A percentile compares a stretch with the other conserved stretches of the same genome.
phyloP scores from a whole-genome alignment of 2,797 vertebrate species.

The Enteromius trimaculatus region DNA sequence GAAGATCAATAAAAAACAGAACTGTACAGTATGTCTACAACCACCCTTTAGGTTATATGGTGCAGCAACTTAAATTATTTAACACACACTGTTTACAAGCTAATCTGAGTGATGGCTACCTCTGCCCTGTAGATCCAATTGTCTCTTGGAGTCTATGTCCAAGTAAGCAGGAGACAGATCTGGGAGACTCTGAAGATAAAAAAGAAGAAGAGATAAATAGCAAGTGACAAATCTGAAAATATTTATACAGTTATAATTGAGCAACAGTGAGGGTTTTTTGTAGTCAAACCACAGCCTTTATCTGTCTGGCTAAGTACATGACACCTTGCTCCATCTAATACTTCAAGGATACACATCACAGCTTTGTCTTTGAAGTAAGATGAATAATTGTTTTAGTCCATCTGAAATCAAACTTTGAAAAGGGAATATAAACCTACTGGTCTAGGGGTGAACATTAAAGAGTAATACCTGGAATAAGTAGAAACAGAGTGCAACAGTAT shows the following conservation, averaged over 20 bases:
- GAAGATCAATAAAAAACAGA: conserved; percentile 1
- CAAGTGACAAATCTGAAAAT: conserved; percentile 27
- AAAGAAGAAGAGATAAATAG: conserved; percentile 30
- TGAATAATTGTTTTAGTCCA: background rate
- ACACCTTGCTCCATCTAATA: background rate
- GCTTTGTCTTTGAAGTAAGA: background rate
- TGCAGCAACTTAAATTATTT: background rate
- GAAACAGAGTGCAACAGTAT: background rate
- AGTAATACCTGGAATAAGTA: background rate
- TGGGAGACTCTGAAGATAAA: conserved; percentile 77
- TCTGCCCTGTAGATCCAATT: conserved; percentile 85
- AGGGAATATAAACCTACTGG: background rate
- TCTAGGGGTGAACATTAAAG: background rate
- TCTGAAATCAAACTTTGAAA: background rate
- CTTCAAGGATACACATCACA: background rate
- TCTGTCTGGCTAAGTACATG: background rate
- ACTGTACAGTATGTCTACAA: background rate
- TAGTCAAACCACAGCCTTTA: background rate
- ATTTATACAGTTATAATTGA: conserved; percentile 26
- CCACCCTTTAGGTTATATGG: background rate
- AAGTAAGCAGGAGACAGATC: conserved; percentile 85
- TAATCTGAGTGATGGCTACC: conserved; percentile 72
- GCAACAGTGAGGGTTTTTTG: background rate
- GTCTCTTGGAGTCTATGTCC: conserved; percentile 88
- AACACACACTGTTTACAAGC: background rate